phyloP scores from a whole-genome alignment of 2,113 vertebrate species.

The Cebidichthys violaceus region DNA sequence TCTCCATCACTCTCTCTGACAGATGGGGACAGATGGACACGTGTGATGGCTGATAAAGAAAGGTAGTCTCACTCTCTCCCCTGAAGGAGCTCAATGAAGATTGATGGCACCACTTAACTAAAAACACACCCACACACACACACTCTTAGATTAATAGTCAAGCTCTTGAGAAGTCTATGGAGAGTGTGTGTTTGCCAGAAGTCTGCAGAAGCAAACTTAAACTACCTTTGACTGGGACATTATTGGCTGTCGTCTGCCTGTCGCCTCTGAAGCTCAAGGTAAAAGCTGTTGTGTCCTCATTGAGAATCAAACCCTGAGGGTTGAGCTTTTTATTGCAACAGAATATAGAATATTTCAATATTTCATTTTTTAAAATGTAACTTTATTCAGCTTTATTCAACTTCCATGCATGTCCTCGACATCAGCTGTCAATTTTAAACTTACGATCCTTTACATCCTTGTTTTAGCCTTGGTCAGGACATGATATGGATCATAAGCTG shows the following conservation, averaged over 20 bases:
- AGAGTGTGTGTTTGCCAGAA: slow-evolving; percentile 34
- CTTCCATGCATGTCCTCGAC: too few relatives aligned
- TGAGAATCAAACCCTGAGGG: background rate
- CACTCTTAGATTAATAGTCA: slow-evolving; percentile 42
- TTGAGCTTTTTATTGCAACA: too few relatives aligned
- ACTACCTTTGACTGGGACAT: slow-evolving; percentile 8
- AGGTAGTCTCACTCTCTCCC: slow-evolving; percentile 31
- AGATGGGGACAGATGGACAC: slow-evolving; percentile 63
- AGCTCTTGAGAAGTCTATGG: slow-evolving; percentile 36
- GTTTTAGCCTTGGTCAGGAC: too few relatives aligned
- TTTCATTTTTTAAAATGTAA: too few relatives aligned
- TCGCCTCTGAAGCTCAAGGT: background rate
- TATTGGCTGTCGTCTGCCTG: background rate
- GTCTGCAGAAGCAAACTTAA: slow-evolving; percentile 36
- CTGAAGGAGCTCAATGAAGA: slow-evolving; percentile 65
- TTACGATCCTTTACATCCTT: too few relatives aligned
- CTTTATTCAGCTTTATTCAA: too few relatives aligned
- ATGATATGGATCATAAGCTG: too few relatives aligned
- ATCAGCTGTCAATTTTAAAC: too few relatives aligned
- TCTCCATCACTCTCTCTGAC: slow-evolving; percentile 29
- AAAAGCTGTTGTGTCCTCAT: too few relatives aligned
- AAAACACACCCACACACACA: slow-evolving; percentile 20
- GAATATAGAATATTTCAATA: too few relatives aligned
- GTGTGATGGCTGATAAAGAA: slow-evolving; percentile 55
- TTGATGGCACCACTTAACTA: slow-evolving; percentile 66